A percentile compares a stretch with the other conserved stretches of the same genome.
Conservation (phyloP, 2,113 vertebrate genomes). For the Penelope pileata region DNA sequence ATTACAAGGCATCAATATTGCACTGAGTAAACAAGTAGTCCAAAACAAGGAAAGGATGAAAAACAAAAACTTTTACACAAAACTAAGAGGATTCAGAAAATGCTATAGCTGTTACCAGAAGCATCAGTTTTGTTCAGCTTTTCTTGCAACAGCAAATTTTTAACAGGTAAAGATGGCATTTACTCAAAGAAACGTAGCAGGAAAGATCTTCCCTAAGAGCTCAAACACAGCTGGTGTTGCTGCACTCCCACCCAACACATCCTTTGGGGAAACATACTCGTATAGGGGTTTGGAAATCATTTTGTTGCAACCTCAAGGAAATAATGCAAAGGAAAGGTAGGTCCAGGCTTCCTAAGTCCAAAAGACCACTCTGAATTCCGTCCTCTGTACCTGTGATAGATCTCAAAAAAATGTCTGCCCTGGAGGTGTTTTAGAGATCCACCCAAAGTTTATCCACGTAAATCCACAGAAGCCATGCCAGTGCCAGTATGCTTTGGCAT, state of each 20-base stretch:
- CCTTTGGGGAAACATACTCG: not conserved
- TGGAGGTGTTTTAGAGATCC: not conserved
- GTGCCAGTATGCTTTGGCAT: too few relatives aligned
- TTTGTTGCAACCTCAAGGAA: not conserved
- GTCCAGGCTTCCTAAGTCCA: not conserved
- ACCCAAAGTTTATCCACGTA: not conserved
- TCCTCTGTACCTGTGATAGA: not conserved
- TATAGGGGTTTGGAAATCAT: not conserved
- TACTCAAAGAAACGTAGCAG: not conserved
- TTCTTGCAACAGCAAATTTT: not conserved
- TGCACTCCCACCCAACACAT: not conserved
- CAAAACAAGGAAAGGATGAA: not conserved
- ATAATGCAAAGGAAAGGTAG: not conserved
- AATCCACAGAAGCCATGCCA: not conserved
- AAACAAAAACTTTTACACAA: not conserved
- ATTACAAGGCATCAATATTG: not conserved
- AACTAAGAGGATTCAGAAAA: slow-evolving; percentile 18
- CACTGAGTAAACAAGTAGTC: not conserved
- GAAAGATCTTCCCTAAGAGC: not conserved
- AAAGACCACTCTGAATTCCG: not conserved
- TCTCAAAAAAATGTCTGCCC: not conserved
- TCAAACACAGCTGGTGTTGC: not conserved
- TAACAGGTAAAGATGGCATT: not conserved
- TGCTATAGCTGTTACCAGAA: not conserved
- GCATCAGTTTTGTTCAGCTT: not conserved